Evolutionary conservation across 2,113 vertebrate genomes (phyloP), one percentile per base, ranked within the genome.

Genomic region (Thalassoma bifasciatum): DNA sequence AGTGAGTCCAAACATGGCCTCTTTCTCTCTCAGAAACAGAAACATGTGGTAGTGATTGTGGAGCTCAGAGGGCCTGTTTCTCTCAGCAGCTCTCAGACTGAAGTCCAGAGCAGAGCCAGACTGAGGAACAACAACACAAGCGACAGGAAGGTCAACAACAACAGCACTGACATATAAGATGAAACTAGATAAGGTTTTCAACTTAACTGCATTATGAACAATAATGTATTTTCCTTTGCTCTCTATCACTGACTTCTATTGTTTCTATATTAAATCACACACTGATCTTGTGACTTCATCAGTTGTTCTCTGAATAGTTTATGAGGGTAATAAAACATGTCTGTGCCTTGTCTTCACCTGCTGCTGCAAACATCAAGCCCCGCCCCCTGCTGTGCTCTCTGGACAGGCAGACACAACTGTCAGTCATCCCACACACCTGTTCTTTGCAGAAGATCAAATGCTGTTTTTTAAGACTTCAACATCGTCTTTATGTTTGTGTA

Each of bases 341-440:
- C 12, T 53, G 19, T 49, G 34, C 26, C 1, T 46, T 37, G 38
- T 53, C 30, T 65, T 49, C 71, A 49, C 61, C 71, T 56, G 38
- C 40, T 72, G 50, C 37, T 8, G 4, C n/a, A 19, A n/a, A 7
- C 38, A 36, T 63, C 10, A 71, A 12, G 19, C 19, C 59, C 69
- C 37, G 14, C 44, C 72, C 52, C 49, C 60, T 49, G 10, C 16
- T 26, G 61, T 84, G 91, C 79, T 88, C 10, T 50, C 52, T 47
- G 26, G 26, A 36, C 46, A 59, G 30, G 67, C 67, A 70, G 67
- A 22, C 0, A 4, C 64, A 38, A 24, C 68, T 71, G 75, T 59
- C 75, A 72, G 54, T 66, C 68, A 59, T 13, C 22, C 21, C 22
- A 40, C 40, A 37, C 42, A 57, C n/a, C 52, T 56, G 51, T 36